These are phyloP conservation scores for Rhadinocentrus ornatus DNA, from an alignment of 2,797 vertebrate species.

Conservation along the genomic window DNA sequence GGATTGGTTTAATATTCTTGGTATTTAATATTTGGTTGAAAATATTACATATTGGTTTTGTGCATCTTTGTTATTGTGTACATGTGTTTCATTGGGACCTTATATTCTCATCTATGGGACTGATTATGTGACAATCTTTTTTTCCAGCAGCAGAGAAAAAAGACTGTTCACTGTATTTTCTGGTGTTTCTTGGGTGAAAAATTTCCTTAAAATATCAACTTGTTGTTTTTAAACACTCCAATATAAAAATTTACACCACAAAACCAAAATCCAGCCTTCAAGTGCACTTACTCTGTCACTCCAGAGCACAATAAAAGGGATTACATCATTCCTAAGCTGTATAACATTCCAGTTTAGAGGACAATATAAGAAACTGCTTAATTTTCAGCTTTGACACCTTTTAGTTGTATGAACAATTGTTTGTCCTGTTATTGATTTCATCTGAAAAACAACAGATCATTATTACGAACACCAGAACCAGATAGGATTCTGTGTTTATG, in stretches of 20 bases:
- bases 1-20: no score
- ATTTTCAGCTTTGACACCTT: not conserved
- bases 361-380: no score
- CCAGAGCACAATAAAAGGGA: no score
- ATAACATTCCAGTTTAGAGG: no score
- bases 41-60: not conserved
- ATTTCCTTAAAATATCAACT: not conserved
- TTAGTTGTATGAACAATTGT: not conserved
- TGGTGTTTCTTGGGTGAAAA: not conserved
- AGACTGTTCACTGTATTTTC: not conserved
- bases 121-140: not conserved
- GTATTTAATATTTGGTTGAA: not conserved
- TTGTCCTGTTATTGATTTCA: not conserved
- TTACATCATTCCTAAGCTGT: no score
- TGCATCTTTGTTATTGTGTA: not conserved
- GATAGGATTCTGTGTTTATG: not conserved
- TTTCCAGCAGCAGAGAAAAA: not conserved
- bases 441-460: slow-evolving; percentile 3
- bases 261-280: no score
- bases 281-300: no score
- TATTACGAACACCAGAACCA: slow-evolving; percentile 18
- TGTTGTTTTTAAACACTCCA: no score
- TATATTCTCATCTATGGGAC: no score
- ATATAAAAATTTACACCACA: no score
- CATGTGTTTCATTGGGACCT: no score